phyloP scores from a whole-genome alignment of 2,888 invertebrate genomes.

The Nephrotoma appendiculata region DNA sequence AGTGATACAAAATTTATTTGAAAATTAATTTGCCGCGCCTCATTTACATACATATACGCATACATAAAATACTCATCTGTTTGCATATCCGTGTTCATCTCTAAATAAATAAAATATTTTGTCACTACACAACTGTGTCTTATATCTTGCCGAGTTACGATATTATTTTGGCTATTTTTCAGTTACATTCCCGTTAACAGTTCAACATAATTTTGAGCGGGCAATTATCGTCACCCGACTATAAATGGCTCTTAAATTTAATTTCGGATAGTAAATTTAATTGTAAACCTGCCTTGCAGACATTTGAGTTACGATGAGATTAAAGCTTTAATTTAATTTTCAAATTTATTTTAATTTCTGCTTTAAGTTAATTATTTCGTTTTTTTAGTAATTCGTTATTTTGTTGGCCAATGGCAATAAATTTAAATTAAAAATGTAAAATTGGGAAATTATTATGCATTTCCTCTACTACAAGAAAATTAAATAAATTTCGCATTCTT shows the following conservation, averaged over 20 bases:
- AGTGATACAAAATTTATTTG: conserved; percentile 37
- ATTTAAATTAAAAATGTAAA: neutral
- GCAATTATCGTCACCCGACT: no score
- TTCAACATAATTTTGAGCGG: neutral
- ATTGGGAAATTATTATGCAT: neutral
- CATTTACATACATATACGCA: neutral
- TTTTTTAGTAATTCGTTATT: neutral
- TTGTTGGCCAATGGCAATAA: neutral
- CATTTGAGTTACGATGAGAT: neutral
- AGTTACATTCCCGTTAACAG: neutral
- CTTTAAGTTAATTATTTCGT: neutral
- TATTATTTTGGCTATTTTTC: neutral
- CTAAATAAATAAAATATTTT: neutral
- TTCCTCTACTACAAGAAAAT: neutral
- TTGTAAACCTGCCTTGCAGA: neutral
- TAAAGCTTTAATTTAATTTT: neutral
- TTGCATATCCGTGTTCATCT: neutral
- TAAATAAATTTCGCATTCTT: neutral
- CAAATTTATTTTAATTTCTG: neutral
- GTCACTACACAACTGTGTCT: neutral
- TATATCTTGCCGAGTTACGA: neutral
- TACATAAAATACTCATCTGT: neutral
- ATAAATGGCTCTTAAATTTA: no score
- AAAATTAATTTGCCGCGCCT: conserved; percentile 10
- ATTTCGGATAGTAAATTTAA: neutral